These are phyloP conservation scores for Furcula furcula DNA, from an alignment of 2,888 invertebrate genomes.

Conservation along the genomic window DNA sequence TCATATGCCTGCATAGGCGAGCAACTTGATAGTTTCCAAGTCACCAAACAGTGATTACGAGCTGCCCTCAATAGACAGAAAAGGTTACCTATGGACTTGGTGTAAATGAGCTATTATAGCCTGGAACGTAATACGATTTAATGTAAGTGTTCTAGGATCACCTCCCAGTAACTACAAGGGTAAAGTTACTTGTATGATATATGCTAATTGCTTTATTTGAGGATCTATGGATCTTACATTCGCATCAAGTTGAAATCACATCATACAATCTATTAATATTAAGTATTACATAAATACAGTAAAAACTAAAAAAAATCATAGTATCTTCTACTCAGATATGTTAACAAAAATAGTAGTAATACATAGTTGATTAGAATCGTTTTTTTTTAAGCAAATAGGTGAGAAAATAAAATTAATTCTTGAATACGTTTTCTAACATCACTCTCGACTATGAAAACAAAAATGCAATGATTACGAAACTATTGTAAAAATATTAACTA, in stretches of 20 bases:
- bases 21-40: too few relatives aligned
- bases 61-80: too few relatives aligned
- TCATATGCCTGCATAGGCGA: too few relatives aligned
- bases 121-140: too few relatives aligned
- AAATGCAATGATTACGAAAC: background rate
- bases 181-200: too few relatives aligned
- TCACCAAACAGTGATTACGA: too few relatives aligned
- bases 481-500: conserved; percentile 3
- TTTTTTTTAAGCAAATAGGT: too few relatives aligned
- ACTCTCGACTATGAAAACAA: background rate
- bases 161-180: too few relatives aligned
- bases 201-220: background rate
- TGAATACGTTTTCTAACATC: background rate
- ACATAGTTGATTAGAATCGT: background rate
- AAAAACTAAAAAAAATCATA: background rate
- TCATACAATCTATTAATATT: background rate
- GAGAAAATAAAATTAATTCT: background rate
- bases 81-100: too few relatives aligned
- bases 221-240: background rate
- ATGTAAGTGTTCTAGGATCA: too few relatives aligned
- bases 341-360: background rate
- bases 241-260: background rate
- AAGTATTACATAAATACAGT: background rate
- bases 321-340: background rate
- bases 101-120: too few relatives aligned